phyloP scores from a whole-genome alignment of 2,113 vertebrate genomes.

The Cyphomyrus plagiostoma region DNA sequence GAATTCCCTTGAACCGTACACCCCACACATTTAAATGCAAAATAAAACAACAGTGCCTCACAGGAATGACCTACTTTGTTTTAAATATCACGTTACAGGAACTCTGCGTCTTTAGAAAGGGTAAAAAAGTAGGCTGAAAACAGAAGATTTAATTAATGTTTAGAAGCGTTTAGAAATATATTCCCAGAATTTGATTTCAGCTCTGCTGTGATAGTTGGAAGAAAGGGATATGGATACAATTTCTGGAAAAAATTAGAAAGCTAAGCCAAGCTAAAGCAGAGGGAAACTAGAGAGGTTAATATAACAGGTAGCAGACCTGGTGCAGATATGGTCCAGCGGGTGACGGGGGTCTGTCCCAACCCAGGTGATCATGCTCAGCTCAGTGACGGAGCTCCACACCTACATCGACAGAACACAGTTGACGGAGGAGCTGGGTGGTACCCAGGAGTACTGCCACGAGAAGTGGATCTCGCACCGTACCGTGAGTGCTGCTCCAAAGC shows the following conservation, averaged over 20 bases:
- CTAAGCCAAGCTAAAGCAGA: neutral
- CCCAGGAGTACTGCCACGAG: constrained; percentile 88
- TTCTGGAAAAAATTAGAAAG: neutral
- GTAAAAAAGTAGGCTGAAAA: neutral
- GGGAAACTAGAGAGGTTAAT: neutral
- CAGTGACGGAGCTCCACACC: constrained; percentile 83
- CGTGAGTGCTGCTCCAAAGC: constrained; percentile 57
- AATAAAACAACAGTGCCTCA: neutral
- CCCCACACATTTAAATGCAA: neutral
- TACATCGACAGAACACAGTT: constrained; percentile 91
- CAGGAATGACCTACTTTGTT: neutral
- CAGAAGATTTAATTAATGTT: neutral
- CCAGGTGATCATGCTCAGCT: constrained; percentile 97
- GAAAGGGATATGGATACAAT: neutral
- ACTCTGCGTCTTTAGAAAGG: neutral
- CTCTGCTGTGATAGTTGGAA: neutral
- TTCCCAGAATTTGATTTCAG: neutral
- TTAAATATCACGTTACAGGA: neutral
- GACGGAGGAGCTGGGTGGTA: constrained; percentile 88
- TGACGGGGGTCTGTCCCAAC: constrained; percentile 25
- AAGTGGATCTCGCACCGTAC: constrained; percentile 88
- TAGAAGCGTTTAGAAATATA: neutral
- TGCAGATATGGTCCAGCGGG: neutral
- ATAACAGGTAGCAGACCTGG: neutral
- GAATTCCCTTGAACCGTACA: neutral